Conservation (phyloP, 2,113 vertebrate genomes). For the Sciurus niger region DNA sequence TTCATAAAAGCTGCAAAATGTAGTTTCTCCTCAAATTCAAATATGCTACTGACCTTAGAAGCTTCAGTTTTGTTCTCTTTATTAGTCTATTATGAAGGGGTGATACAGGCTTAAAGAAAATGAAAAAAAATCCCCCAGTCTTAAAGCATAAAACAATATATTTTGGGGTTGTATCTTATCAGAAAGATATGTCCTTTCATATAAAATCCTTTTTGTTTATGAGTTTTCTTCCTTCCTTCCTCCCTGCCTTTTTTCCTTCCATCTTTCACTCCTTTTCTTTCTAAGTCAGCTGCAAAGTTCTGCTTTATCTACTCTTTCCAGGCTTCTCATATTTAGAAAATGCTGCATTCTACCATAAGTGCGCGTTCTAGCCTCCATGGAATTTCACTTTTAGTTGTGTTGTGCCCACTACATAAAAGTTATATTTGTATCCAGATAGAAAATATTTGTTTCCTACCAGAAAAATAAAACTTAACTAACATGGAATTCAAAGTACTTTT, state of each 20-base stretch:
- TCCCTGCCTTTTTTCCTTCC: rapidly evolving
- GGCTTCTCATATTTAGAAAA: not conserved
- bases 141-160: not conserved
- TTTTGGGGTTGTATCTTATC: not conserved
- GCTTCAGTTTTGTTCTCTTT: not conserved
- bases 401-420: not conserved
- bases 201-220: not conserved
- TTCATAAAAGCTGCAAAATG: not conserved
- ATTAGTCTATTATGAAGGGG: not conserved
- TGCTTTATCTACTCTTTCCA: not conserved
- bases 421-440: not conserved
- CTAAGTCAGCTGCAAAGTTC: not conserved
- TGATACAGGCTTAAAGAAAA: not conserved
- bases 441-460: not conserved
- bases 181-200: not conserved
- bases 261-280: not conserved
- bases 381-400: not conserved
- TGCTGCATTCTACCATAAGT: not conserved
- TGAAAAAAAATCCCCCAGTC: not conserved
- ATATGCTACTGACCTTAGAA: not conserved
- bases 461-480: not conserved
- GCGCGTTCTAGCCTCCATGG: not conserved
- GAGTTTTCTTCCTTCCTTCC: not conserved
- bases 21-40: not conserved
- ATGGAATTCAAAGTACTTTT: not conserved